Evolutionary conservation across 2,797 vertebrate species (phyloP).

Genomic region (Enteromius anoplus): DNA sequence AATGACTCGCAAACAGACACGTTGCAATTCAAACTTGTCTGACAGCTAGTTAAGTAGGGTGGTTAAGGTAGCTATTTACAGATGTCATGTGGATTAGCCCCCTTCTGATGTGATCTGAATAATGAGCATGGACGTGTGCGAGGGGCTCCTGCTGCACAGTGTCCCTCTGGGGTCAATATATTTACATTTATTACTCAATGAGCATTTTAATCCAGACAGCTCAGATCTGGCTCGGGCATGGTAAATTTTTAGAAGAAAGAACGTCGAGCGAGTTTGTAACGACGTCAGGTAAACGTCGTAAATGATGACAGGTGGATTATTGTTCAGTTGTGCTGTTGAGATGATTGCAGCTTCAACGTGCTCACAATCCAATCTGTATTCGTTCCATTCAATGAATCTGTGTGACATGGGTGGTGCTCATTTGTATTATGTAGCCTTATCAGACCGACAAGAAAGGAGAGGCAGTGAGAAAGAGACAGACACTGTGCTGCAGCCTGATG

Average conservation of each 20-base stretch:
- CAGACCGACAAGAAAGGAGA: conserved; percentile 48
- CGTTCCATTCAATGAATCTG: not conserved
- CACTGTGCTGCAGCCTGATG: conserved; percentile 73
- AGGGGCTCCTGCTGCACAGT: not conserved
- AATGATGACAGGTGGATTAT: not conserved
- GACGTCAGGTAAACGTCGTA: not conserved
- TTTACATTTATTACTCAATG: not conserved
- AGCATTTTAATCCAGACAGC: not conserved
- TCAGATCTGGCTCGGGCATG: not conserved
- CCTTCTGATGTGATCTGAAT: conserved; percentile 17
- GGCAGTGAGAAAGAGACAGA: conserved; percentile 41
- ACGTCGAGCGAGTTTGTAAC: not conserved
- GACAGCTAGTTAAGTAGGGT: conserved; percentile 11
- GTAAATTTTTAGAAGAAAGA: not conserved
- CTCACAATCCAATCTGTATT: conserved; percentile 15
- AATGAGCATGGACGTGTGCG: not conserved
- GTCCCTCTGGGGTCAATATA: not conserved
- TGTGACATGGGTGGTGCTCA: conserved; percentile 31
- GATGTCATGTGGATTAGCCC: conserved; percentile 33
- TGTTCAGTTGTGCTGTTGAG: not conserved
- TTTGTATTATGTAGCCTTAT: conserved; percentile 45
- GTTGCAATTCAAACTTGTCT: not conserved
- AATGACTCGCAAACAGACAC: conserved; percentile 4
- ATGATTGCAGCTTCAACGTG: too few species aligned
- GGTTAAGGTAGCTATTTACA: conserved; percentile 42